phyloP scores from a whole-genome alignment of 2,888 invertebrate genomes.

The Harpalus rufipes region DNA sequence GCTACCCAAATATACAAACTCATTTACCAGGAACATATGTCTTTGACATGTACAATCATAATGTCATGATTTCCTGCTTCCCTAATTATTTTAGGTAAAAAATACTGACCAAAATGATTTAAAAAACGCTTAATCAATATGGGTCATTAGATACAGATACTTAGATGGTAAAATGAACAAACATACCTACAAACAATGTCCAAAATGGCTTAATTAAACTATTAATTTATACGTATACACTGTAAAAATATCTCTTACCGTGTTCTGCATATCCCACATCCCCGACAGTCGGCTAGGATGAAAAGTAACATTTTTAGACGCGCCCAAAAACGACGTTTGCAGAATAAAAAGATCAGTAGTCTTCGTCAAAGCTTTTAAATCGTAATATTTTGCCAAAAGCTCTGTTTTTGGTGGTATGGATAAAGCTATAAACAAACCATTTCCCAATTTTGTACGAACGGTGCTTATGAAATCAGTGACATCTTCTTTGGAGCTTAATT shows the following conservation, averaged over 20 bases:
- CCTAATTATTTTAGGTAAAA: too few relatives aligned
- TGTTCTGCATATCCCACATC: conserved; percentile 87
- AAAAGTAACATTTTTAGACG: conserved; percentile 84
- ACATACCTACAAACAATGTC: too few relatives aligned
- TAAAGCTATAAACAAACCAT: conserved; percentile 80
- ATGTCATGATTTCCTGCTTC: too few relatives aligned
- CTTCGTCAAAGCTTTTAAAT: conserved; percentile 83
- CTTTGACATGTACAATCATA: too few relatives aligned
- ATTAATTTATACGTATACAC: background rate
- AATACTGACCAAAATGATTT: too few relatives aligned
- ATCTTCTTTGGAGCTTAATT: conserved; percentile 74
- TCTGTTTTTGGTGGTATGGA: conserved; percentile 84
- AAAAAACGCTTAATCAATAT: too few relatives aligned
- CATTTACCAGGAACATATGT: too few relatives aligned
- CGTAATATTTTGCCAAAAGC: conserved; percentile 85
- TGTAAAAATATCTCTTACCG: conserved; percentile 78
- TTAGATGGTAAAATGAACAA: too few relatives aligned
- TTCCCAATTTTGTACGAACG: conserved; percentile 76
- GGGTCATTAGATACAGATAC: too few relatives aligned
- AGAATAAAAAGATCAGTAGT: conserved; percentile 84
- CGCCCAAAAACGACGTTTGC: conserved; percentile 83
- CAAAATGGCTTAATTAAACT: too few relatives aligned
- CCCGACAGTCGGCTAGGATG: conserved; percentile 88
- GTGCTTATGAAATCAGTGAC: conserved; percentile 80
- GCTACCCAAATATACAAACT: too few relatives aligned